These are phyloP conservation scores for Tinea trinotella DNA, from an alignment of 2,888 invertebrate species.

Conservation along the genomic window DNA sequence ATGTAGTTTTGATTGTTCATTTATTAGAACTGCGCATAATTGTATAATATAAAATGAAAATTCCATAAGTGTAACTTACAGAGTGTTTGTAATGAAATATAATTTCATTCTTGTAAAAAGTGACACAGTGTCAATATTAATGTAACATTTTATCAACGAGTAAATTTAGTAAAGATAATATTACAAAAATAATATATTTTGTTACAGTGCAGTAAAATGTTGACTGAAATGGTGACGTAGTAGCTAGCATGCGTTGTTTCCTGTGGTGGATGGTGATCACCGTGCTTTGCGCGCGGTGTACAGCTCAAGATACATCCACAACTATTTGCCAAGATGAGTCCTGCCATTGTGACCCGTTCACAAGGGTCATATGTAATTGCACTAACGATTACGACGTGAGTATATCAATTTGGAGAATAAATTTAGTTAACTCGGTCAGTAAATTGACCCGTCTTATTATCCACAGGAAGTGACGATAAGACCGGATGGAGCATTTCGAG, in stretches of 20 bases:
- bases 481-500: conserved; percentile 65
- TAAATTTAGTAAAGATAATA: not conserved
- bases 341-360: conserved; percentile 72
- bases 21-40: too few relatives aligned
- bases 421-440: not conserved
- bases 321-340: conserved; percentile 67
- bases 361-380: conserved; percentile 72
- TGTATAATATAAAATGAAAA: too few relatives aligned
- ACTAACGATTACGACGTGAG: conserved; percentile 57
- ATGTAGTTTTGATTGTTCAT: not conserved
- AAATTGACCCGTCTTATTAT: conserved; percentile 5
- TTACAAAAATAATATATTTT: not conserved
- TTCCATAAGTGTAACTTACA: too few relatives aligned
- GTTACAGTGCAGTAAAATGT: conserved; percentile 34
- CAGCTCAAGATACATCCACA: conserved; percentile 42
- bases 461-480: conserved; percentile 74
- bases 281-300: conserved; percentile 37
- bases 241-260: conserved; percentile 46
- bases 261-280: conserved; percentile 44
- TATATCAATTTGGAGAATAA: conserved; percentile 19
- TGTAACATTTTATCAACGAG: not conserved
- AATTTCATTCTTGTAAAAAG: too few relatives aligned
- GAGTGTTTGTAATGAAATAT: too few relatives aligned
- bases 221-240: conserved; percentile 59
- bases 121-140: not conserved